phyloP scores from a whole-genome alignment of 2,113 vertebrate species.

The Callipepla squamata region DNA sequence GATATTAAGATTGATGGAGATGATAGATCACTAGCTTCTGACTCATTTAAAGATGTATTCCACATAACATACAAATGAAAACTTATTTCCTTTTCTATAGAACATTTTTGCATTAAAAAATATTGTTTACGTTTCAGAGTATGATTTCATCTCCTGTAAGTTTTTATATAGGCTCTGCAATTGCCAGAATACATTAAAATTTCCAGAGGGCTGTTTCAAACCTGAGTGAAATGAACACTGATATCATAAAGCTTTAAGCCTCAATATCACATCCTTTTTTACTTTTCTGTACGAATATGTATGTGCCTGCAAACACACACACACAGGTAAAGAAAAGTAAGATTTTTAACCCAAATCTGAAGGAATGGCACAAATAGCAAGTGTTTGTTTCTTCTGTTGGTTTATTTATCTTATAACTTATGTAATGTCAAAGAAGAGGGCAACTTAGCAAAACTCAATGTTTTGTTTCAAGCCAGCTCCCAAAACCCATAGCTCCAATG shows the following conservation, averaged over 20 bases:
- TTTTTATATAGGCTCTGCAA: not conserved
- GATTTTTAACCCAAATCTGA: not conserved
- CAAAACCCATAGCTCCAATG: not conserved
- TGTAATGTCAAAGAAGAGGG: not conserved
- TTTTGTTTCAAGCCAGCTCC: not conserved
- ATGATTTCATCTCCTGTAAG: not conserved
- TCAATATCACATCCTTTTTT: not conserved
- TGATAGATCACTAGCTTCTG: not conserved
- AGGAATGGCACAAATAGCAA: not conserved
- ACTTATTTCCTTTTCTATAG: not conserved
- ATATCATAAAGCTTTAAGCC: not conserved
- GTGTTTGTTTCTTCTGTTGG: not conserved
- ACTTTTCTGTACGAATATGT: not conserved
- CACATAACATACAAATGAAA: not conserved
- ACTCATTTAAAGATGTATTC: not conserved
- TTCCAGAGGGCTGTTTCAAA: not conserved
- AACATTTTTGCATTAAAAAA: not conserved
- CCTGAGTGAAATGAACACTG: not conserved
- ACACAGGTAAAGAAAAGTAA: not conserved
- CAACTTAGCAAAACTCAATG: not conserved
- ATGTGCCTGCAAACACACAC: not conserved
- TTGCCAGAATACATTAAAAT: not conserved
- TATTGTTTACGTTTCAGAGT: not conserved
- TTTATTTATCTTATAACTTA: not conserved
- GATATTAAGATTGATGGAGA: not conserved